Conservation (phyloP, 2,113 vertebrate genomes). For the Cavia aperea region DNA sequence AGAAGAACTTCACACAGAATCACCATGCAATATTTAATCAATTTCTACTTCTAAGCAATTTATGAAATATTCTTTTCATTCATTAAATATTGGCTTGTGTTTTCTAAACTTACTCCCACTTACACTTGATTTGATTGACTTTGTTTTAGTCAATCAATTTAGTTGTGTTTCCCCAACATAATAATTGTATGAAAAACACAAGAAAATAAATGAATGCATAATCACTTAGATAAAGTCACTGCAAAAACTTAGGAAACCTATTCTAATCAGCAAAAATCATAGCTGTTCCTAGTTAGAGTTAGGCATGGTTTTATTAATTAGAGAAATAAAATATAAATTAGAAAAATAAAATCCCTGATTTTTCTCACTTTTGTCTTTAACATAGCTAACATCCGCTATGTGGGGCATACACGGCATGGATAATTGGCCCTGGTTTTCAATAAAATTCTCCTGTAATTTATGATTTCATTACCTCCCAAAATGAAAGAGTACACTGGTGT, state of each 20-base stretch:
- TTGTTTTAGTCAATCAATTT: not conserved
- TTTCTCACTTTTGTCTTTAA: not conserved
- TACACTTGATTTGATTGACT: not conserved
- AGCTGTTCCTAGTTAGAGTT: not conserved
- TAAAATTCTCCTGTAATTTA: not conserved
- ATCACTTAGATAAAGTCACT: not conserved
- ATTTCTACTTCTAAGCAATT: not conserved
- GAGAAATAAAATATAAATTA: constrained; percentile 27
- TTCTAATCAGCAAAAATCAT: not conserved
- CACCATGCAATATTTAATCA: not conserved
- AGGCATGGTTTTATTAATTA: not conserved
- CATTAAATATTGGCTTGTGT: not conserved
- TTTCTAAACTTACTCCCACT: not conserved
- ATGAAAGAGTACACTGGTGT: not conserved
- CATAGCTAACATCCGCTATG: not conserved
- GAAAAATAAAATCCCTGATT: not conserved
- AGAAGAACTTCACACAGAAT: not conserved
- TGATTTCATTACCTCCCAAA: not conserved
- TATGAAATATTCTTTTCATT: not conserved
- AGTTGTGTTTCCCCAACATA: not conserved
- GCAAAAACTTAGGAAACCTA: not conserved
- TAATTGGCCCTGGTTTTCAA: not conserved
- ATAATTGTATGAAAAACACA: not conserved
- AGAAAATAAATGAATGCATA: not conserved
- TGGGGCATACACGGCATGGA: fast-evolving